Percentiles rank a stretch among this genome's conserved stretches.
These are phyloP conservation scores for Drosophila melanogaster DNA, from an alignment of 1,140 invertebrate genomes.

Conservation along the genomic window DNA sequence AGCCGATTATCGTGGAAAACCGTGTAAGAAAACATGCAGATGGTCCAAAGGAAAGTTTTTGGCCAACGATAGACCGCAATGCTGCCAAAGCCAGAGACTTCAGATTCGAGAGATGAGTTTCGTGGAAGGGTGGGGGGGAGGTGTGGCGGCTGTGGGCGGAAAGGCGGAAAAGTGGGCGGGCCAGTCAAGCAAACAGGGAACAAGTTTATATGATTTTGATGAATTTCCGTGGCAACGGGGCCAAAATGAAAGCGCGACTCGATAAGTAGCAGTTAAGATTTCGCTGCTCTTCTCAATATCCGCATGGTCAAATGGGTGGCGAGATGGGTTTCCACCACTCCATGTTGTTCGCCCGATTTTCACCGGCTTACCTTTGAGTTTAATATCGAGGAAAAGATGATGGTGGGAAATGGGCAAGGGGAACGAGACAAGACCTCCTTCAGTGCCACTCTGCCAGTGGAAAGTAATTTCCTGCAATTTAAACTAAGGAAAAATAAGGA, in stretches of 20 bases:
- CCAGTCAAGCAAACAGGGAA: conserved; percentile 50
- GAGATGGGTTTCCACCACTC: conserved; percentile 9
- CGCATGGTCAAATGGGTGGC: conserved; percentile 48
- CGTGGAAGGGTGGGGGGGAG: conserved; percentile 1
- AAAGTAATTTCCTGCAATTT: conserved; percentile 84
- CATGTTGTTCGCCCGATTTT: background rate
- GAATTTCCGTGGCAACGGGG: conserved; percentile 82
- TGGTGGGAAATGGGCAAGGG: conserved; percentile 20
- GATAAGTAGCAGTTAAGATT: conserved; percentile 82
- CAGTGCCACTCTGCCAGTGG: conserved; percentile 39
- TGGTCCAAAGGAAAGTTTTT: conserved; percentile 72
- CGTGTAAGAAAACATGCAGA: conserved; percentile 80
- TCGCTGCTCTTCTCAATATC: conserved; percentile 67
- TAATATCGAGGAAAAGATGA: conserved; percentile 64
- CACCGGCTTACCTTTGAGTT: conserved; percentile 66
- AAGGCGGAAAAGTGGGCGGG: background rate
- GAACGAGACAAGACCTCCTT: background rate
- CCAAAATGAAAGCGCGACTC: conserved; percentile 76
- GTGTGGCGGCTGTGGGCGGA: too few relatives aligned
- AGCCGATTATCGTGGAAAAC: conserved; percentile 56
- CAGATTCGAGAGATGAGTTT: conserved; percentile 38
- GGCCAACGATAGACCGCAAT: conserved; percentile 75
- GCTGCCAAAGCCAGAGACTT: conserved; percentile 25
- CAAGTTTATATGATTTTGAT: conserved; percentile 83
- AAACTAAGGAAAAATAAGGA: conserved; percentile 83